Evolutionary conservation across 2,888 invertebrate species (phyloP), one percentile per base, ranked within the genome.

Genomic region (Phengaris arion): DNA sequence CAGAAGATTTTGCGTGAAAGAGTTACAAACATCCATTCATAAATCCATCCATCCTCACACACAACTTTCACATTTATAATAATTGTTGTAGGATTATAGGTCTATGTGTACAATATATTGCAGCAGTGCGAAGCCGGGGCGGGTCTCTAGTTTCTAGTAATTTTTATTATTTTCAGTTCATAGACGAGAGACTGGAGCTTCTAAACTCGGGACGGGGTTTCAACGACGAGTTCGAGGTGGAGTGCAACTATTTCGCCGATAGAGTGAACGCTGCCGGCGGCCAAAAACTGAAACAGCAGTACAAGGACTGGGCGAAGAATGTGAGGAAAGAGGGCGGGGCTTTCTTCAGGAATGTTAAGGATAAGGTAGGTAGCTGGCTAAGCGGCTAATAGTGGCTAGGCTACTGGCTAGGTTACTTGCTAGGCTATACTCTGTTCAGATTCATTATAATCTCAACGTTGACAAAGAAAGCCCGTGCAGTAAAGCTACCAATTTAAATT

Each of bases 151-250:
- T 35, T 75, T 6, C 13, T 13, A 10, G 12, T 54, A 10, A 75
- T 10, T 74, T 77, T 77, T 78, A 86, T 73, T 22, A 72, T 69
- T 79, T 93, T 72, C 90, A 98, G 97, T 98, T 99, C 88, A 97
- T 99, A 84, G 98, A 99, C 85, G 99, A 98, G 89, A 95, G 99
- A 81, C 92, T 99, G 81, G 97, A 97, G 81, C 96, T 98, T 94
- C 94, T 99, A 79, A 99, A 98, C 87, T 96, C 97, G n/a, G 99
- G 99, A 0, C 94, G 96, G 77, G 98, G 98, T 0, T 98, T 98
- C 87, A 97, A 97, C 55, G 99, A 99, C 87, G 98, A 99, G 85
- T 99, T 99, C 89, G 99, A 99, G 90, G 94, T 96, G 85, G 99
- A 99, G 89, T 93, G 93, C 79, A 90, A 89, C 77, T 77, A 82